Evolutionary conservation across 2,797 vertebrate species (phyloP), one percentile per base, ranked within the genome.

Genomic region (Sebastes wilsoni): DNA sequence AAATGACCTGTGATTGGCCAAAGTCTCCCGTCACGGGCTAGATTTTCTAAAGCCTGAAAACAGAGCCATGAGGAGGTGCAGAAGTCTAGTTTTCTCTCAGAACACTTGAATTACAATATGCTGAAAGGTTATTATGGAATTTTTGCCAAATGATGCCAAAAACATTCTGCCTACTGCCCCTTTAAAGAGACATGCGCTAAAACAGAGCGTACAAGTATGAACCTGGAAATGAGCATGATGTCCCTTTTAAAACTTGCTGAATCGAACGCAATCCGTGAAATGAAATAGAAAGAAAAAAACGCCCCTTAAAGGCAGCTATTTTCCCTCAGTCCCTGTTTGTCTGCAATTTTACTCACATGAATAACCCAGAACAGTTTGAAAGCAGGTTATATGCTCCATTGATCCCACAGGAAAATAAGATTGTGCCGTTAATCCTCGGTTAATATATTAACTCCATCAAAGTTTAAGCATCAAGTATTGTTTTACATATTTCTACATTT

Each of bases 241-340:
- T 54, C n/a, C 49, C n/a, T 9, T 81, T 79, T 60, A 71, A 80
- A 83, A 81, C 36, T 13, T 30, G 65, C 66, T 32, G 36, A 83
- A 68, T 67, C 23, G 74, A 77, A 71, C 20, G 14, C 46, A 23
- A 52, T 56, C 46, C 61, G 42, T 72, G 36, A n/a, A 59, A 67
- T 34, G 14, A 85, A 87, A 81, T 16, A 27, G 12, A 56, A 78
- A 61, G 13, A 66, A 83, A 42, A 42, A 32, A 61, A 13, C 54
- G 36, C 59, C 46, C 20, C 54, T 38, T 42, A 14, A 46, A 22
- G 28, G 11, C 32, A 67, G 34, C 49, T 66, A 18, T 62, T 56
- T 56, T 20, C 16, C 11, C 12, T 23, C 27, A 14, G 32, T 28
- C 14, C 13, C 36, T 14, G 18, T 58, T 52, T 73, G 20, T n/a